Evolutionary conservation across 2,797 vertebrate species (phyloP).

Genomic region (Tamandua tetradactyla): DNA sequence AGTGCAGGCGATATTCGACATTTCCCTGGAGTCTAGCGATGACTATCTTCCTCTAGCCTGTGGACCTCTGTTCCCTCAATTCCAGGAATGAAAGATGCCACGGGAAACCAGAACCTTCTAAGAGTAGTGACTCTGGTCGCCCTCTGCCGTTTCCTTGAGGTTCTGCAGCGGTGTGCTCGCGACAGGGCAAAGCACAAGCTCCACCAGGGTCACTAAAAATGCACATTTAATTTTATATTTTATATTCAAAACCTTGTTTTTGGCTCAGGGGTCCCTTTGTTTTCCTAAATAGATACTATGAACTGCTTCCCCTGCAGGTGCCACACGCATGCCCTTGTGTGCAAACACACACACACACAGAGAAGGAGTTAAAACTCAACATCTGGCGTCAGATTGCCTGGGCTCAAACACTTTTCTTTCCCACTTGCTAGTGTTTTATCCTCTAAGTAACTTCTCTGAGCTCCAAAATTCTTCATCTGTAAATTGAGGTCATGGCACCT

Average conservation of each 20-base stretch:
- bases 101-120: not conserved
- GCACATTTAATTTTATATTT: not conserved
- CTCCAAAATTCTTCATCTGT: not conserved
- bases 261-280: not conserved
- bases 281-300: not conserved
- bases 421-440: not conserved
- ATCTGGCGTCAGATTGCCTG: not conserved
- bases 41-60: not conserved
- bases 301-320: not conserved
- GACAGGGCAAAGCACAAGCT: not conserved
- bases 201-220: not conserved
- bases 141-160: slow-evolving; percentile 80
- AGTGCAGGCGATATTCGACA: not conserved
- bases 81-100: slow-evolving; percentile 49
- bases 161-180: not conserved
- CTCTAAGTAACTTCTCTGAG: not conserved
- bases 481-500: not conserved
- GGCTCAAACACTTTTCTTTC: not conserved
- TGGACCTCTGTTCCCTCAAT: slow-evolving; percentile 22
- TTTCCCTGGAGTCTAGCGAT: not conserved
- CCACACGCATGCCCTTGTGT: not conserved
- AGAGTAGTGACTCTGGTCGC: slow-evolving; percentile 70
- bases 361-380: not conserved
- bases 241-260: not conserved
- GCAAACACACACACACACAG: not conserved